Evolutionary conservation across 2,113 vertebrate genomes (phyloP).

Genomic region (Oncorhynchus masou): DNA sequence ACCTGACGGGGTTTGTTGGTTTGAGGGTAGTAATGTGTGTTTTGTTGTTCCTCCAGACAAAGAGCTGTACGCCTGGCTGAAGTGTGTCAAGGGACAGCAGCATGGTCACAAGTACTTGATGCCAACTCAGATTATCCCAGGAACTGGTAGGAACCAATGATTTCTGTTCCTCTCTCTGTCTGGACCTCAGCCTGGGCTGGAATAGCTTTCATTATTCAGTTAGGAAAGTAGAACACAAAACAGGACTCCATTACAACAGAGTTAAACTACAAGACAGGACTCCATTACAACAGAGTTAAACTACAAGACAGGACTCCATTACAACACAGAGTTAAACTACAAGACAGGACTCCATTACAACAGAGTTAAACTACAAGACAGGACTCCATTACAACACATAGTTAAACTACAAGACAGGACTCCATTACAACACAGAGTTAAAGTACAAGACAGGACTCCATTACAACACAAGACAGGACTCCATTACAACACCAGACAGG

Average conservation of each 20-base stretch:
- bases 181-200: not conserved
- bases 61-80: conserved; percentile 94
- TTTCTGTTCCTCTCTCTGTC: not conserved
- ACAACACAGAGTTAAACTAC: no score
- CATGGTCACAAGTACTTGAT: conserved; percentile 97
- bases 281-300: no score
- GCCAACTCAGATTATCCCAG: conserved; percentile 98
- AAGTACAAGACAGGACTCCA: no score
- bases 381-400: no score
- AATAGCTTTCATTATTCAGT: not conserved
- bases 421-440: not conserved
- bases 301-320: no score
- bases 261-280: no score
- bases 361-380: no score
- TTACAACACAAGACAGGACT: no score
- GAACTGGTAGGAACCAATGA: conserved; percentile 80
- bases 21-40: conserved; percentile 1
- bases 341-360: no score
- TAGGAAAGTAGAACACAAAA: not conserved
- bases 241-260: not conserved
- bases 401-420: not conserved
- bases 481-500: no score
- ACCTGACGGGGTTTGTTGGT: not conserved
- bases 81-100: conserved; percentile 97
- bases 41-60: conserved; percentile 79